Conservation (phyloP, 2,113 vertebrate genomes). For the Serilophus lunatus region DNA sequence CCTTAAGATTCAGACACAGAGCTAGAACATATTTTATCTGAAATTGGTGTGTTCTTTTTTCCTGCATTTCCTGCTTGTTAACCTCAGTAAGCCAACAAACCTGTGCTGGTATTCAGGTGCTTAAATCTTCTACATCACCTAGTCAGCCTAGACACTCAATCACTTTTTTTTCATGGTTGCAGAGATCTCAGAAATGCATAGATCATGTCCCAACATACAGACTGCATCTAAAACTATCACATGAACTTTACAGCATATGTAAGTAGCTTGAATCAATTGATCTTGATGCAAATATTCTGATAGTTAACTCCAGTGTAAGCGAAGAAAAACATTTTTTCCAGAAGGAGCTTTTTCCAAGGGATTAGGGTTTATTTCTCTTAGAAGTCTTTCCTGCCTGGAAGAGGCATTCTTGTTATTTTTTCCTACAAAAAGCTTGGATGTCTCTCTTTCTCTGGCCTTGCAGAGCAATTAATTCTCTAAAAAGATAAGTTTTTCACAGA, state of each 20-base stretch:
- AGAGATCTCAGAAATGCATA: neutral
- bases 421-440: too few relatives aligned
- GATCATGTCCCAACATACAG: neutral
- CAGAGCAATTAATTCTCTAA: too few relatives aligned
- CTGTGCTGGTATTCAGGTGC: neutral
- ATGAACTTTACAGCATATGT: too few relatives aligned
- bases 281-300: neutral
- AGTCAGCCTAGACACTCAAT: neutral
- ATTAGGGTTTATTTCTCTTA: too few relatives aligned
- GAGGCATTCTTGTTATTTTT: too few relatives aligned
- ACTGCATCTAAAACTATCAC: neutral
- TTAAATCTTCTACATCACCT: neutral
- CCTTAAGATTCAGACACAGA: neutral
- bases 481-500: too few relatives aligned
- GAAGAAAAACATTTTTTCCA: too few relatives aligned
- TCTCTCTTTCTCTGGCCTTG: too few relatives aligned
- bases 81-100: neutral
- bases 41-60: neutral
- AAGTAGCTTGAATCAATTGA: neutral
- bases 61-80: accelerated
- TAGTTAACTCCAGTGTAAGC: neutral
- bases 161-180: neutral
- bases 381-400: too few relatives aligned
- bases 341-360: too few relatives aligned
- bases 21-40: neutral